A percentile compares a stretch with the other conserved stretches of the same genome.
Conservation (phyloP, 2,113 vertebrate species). For the Galbula dea region DNA sequence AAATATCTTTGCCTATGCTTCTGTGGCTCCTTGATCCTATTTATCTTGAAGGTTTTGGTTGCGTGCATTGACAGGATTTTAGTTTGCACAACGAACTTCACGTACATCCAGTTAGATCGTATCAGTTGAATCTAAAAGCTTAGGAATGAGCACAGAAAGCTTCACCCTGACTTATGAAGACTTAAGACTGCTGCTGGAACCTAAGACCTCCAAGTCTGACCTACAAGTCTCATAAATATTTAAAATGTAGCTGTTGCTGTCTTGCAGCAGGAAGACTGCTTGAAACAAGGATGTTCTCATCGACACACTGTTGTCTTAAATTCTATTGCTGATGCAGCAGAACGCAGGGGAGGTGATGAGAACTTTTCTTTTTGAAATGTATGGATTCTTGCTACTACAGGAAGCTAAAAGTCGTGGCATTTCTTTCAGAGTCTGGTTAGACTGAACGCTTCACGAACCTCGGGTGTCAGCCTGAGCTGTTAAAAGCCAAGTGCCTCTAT, state of each 20-base stretch:
- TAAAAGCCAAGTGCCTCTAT: not conserved
- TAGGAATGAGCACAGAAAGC: not conserved
- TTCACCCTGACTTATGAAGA: not conserved
- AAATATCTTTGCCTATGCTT: not conserved
- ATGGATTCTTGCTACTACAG: not conserved
- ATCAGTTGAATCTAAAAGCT: not conserved
- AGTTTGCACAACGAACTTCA: not conserved
- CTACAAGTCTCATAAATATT: not conserved
- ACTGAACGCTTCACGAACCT: not conserved
- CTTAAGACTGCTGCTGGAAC: not conserved
- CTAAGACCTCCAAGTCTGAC: not conserved
- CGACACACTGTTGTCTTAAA: too few species aligned
- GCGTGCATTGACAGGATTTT: not conserved
- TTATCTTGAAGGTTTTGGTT: not conserved
- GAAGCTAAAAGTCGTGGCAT: not conserved
- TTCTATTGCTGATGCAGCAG: not conserved
- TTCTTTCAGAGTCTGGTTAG: not conserved
- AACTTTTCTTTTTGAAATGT: not conserved
- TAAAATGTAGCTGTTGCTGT: not conserved
- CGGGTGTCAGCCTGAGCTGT: not conserved
- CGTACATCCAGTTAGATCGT: not conserved
- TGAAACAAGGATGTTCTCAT: not conserved
- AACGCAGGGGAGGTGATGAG: not conserved
- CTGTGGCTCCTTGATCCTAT: not conserved
- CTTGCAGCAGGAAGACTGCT: not conserved